phyloP scores from a whole-genome alignment of 2,113 vertebrate genomes.

The Nanorana parkeri region DNA sequence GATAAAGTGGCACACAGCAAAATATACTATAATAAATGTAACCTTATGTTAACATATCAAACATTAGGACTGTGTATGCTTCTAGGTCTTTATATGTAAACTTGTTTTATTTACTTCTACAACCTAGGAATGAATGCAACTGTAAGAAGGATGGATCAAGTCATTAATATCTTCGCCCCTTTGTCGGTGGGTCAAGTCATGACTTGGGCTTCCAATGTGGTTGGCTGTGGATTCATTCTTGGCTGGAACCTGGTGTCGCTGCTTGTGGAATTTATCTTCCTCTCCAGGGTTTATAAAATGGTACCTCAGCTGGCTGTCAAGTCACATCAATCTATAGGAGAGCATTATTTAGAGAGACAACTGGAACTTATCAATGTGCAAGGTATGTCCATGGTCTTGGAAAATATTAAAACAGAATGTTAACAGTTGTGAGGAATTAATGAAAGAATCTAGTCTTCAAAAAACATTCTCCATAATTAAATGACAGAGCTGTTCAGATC shows the following conservation, averaged over 20 bases:
- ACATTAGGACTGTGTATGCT: no score
- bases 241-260: conserved; percentile 81
- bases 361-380: conserved; percentile 64
- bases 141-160: conserved; percentile 76
- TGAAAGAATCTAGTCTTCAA: no score
- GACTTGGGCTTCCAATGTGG: conserved; percentile 76
- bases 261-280: conserved; percentile 76
- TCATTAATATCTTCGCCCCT: conserved; percentile 76
- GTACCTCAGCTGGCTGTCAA: conserved; percentile 76
- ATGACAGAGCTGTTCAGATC: no score
- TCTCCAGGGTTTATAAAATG: conserved; percentile 76
- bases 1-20: no score
- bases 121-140: conserved; percentile 75
- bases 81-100: no score
- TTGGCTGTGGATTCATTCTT: conserved; percentile 80
- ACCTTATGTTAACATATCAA: no score
- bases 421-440: no score
- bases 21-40: no score
- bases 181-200: conserved; percentile 78
- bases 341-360: conserved; percentile 66
- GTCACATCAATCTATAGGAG: conserved; percentile 62
- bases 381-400: conserved; percentile 60
- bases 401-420: no score
- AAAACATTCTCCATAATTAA: no score
- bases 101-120: background rate